These are phyloP conservation scores for Leptinotarsa rubiginosa DNA, from an alignment of 2,888 invertebrate species.

Conservation along the genomic window DNA sequence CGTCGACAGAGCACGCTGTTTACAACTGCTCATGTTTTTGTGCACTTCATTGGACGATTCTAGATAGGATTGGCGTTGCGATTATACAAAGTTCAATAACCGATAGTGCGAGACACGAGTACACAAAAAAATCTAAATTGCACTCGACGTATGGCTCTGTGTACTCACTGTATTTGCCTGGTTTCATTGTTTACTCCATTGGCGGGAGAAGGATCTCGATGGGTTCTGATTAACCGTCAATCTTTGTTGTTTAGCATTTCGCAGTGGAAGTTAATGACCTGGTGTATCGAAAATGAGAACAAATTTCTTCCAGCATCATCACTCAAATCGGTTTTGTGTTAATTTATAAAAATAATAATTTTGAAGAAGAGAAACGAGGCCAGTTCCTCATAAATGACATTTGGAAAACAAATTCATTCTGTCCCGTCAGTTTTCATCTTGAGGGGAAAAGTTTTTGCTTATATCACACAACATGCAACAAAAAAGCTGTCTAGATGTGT, in stretches of 20 bases:
- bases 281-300: too few species aligned
- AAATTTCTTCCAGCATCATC: too few species aligned
- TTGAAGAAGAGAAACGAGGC: too few species aligned
- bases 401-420: too few species aligned
- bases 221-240: not conserved
- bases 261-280: not conserved
- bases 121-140: conserved; percentile 22
- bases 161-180: conserved; percentile 16
- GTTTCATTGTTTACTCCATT: conserved; percentile 17
- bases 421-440: too few species aligned
- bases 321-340: too few species aligned
- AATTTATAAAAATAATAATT: too few species aligned
- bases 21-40: conserved; percentile 41
- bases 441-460: too few species aligned
- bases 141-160: conserved; percentile 19
- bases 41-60: conserved; percentile 44
- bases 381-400: too few species aligned
- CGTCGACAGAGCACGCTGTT: conserved; percentile 33
- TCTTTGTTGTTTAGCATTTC: not conserved
- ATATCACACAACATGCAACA: too few species aligned
- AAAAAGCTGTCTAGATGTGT: too few species aligned
- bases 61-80: conserved; percentile 42
- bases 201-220: conserved; percentile 13
- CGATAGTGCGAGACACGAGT: conserved; percentile 25
- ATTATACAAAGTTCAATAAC: conserved; percentile 25